These are phyloP conservation scores for Latrodectus geometricus DNA, from an alignment of 1,140 invertebrate genomes.

Conservation along the genomic window DNA sequence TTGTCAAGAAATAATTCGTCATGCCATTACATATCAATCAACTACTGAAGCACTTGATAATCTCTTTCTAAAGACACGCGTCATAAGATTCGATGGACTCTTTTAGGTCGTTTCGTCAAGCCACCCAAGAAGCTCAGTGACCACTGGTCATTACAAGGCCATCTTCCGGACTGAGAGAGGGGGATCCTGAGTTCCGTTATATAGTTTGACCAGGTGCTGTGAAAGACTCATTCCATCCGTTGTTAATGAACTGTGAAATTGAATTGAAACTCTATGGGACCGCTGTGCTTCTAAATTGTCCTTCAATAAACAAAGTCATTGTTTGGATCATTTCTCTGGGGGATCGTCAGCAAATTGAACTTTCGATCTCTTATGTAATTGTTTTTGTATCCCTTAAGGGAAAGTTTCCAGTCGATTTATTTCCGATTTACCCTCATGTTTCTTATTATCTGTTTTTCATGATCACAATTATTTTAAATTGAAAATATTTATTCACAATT, in stretches of 20 bases:
- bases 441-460: too few species aligned
- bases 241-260: conserved; percentile 61
- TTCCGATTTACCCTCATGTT: too few species aligned
- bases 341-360: not conserved
- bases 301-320: conserved; percentile 49
- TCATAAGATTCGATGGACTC: not conserved
- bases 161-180: not conserved
- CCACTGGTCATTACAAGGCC: conserved; percentile 17
- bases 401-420: not conserved
- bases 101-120: not conserved
- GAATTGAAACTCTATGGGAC: conserved; percentile 27
- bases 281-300: conserved; percentile 22
- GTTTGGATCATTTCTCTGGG: not conserved
- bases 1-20: too few species aligned
- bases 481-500: too few species aligned
- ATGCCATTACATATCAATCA: too few species aligned
- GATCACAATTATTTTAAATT: too few species aligned
- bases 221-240: conserved; percentile 7
- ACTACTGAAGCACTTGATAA: not conserved
- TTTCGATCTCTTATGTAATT: not conserved
- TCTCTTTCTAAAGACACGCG: not conserved
- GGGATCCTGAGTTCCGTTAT: conserved; percentile 13
- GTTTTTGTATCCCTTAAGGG: not conserved
- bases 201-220: conserved; percentile 51
- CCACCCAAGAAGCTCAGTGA: not conserved